These are phyloP conservation scores for Anhinga rufa DNA, from an alignment of 2,113 vertebrate genomes.

Conservation along the genomic window DNA sequence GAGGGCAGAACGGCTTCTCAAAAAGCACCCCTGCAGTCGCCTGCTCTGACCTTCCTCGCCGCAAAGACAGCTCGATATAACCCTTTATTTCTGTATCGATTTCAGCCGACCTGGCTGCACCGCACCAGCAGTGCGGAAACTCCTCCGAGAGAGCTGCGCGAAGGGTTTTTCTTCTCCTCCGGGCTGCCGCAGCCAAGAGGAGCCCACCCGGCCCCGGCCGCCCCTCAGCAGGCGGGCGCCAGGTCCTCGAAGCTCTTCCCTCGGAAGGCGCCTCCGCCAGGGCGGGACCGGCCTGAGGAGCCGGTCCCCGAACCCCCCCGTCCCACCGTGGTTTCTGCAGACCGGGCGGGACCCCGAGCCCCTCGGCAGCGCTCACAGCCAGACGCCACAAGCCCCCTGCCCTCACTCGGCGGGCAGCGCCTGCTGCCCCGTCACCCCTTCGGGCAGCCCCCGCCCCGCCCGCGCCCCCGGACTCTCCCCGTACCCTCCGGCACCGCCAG, in stretches of 20 bases:
- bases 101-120: neutral
- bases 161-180: neutral
- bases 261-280: neutral
- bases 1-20: neutral
- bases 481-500: no score
- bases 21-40: fast-evolving
- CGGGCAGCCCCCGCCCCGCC: neutral
- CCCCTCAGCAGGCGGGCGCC: neutral
- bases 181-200: fast-evolving
- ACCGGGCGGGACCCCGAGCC: neutral
- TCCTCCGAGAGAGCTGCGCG: neutral
- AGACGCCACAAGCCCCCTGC: no score
- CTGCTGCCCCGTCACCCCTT: neutral
- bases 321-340: no score
- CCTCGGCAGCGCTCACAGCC: neutral
- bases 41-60: neutral
- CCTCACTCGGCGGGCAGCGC: neutral
- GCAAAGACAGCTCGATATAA: neutral
- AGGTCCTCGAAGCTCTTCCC: neutral
- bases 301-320: neutral
- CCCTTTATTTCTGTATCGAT: neutral
- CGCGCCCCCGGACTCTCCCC: neutral
- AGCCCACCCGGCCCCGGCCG: neutral
- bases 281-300: neutral
- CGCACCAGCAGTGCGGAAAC: neutral